phyloP scores from a whole-genome alignment of 2,113 vertebrate species.

The Sinocyclocheilus maitianheensis region DNA sequence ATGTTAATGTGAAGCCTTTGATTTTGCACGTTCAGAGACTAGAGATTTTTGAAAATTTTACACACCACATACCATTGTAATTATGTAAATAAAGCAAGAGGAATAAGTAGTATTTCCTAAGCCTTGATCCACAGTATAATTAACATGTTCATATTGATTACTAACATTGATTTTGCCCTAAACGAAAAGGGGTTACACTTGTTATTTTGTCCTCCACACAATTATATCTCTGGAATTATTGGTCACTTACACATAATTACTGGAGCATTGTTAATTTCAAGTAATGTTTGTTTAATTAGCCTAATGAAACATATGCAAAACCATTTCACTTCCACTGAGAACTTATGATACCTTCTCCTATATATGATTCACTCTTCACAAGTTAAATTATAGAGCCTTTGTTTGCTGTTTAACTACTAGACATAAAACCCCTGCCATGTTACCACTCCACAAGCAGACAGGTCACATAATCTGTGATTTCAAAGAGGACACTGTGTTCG shows the following conservation, averaged over 20 bases:
- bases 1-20: not conserved
- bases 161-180: not conserved
- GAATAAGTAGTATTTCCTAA: not conserved
- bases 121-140: not conserved
- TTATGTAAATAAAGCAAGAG: not conserved
- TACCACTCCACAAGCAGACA: slow-evolving; percentile 20
- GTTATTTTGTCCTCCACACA: not conserved
- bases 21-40: not conserved
- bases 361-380: not conserved
- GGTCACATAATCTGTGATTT: slow-evolving; percentile 7
- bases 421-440: slow-evolving; percentile 4
- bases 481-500: not conserved
- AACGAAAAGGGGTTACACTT: not conserved
- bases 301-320: not conserved
- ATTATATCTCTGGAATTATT: slow-evolving; percentile 1
- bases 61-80: not conserved
- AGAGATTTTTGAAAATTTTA: not conserved
- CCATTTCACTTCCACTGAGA: not conserved
- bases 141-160: slow-evolving; percentile 1
- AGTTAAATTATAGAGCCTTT: not conserved
- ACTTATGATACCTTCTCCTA: not conserved
- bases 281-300: not conserved
- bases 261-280: not conserved
- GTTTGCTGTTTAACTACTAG: slow-evolving; percentile 14
- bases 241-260: not conserved